Conservation (phyloP, 23 tunicate genomes). For the Ascidia mentula region DNA sequence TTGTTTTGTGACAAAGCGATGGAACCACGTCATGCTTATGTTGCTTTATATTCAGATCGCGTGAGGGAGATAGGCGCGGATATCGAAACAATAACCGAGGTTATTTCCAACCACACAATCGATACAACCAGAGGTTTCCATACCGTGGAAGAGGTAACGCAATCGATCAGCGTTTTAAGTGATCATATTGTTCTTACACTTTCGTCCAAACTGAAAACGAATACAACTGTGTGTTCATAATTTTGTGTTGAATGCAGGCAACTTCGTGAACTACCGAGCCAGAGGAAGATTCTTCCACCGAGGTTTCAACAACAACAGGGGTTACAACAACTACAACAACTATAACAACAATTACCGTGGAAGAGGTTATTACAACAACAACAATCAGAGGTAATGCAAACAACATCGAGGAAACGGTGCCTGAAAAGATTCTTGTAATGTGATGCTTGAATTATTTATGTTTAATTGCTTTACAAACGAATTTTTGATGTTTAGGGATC, state of each 20-base stretch:
- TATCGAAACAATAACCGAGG: conserved; percentile 7
- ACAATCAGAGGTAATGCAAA: no score
- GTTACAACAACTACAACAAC: conserved; percentile 3
- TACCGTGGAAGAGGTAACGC: not conserved
- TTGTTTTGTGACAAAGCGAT: no score
- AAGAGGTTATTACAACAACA: conserved; percentile 12
- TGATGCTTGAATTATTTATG: no score
- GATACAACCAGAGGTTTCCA: conserved; percentile 9
- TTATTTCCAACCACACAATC: not conserved
- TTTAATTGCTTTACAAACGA: no score
- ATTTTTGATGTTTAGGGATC: not conserved
- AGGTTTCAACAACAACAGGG: conserved; percentile 27
- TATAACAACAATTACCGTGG: conserved; percentile 3
- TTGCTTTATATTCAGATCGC: not conserved
- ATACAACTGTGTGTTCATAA: no score
- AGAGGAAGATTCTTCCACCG: not conserved
- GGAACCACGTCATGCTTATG: no score
- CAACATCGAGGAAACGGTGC: no score
- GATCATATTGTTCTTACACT: not conserved
- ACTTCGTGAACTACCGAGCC: conserved; percentile 16
- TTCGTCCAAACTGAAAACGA: not conserved
- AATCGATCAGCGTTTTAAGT: not conserved
- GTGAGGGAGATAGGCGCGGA: conserved; percentile 7
- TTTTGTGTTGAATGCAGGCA: not conserved
- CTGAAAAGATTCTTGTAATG: no score